A percentile compares a stretch with the other conserved stretches of the same genome.
Conservation (phyloP, 2,113 vertebrate genomes). For the Gobio gobio region DNA sequence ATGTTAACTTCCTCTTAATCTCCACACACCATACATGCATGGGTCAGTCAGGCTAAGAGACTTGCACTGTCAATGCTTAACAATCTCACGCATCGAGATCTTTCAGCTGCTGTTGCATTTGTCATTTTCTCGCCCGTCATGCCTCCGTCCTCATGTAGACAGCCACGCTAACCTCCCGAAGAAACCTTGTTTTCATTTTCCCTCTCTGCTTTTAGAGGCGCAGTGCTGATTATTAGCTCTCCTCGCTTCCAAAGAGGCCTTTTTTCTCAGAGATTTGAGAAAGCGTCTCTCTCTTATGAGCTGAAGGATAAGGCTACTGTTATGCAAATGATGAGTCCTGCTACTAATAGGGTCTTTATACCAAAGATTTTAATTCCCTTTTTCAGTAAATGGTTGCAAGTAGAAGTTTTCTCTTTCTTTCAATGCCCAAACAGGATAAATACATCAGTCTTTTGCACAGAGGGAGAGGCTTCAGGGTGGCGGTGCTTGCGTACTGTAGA, state of each 20-base stretch:
- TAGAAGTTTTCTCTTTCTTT: constrained; percentile 76
- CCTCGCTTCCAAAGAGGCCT: constrained; percentile 69
- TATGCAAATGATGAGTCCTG: constrained; percentile 82
- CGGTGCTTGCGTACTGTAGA: constrained; percentile 59
- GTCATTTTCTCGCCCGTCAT: constrained; percentile 45
- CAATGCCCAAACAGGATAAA: constrained; percentile 80
- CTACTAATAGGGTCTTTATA: constrained; percentile 82
- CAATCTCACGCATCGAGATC: constrained; percentile 49
- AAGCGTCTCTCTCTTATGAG: constrained; percentile 77
- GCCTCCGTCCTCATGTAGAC: constrained; percentile 41
- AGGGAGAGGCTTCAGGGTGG: constrained; percentile 65
- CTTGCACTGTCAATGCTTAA: constrained; percentile 41
- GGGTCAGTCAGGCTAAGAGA: not conserved
- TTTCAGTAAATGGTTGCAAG: constrained; percentile 77
- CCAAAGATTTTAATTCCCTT: constrained; percentile 79
- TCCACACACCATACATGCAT: not conserved
- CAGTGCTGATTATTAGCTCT: constrained; percentile 58
- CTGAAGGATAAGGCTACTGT: constrained; percentile 82
- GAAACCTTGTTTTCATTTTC: constrained; percentile 57
- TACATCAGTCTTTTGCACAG: constrained; percentile 76
- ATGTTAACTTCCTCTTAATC: constrained; percentile 17
- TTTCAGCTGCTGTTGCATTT: constrained; percentile 48
- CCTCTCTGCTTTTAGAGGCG: constrained; percentile 49
- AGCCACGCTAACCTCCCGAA: constrained; percentile 41
- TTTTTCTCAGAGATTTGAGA: constrained; percentile 68